Evolutionary conservation across 2,797 vertebrate species (phyloP), one percentile per base, ranked within the genome.

Genomic region (Danio kyathit): DNA sequence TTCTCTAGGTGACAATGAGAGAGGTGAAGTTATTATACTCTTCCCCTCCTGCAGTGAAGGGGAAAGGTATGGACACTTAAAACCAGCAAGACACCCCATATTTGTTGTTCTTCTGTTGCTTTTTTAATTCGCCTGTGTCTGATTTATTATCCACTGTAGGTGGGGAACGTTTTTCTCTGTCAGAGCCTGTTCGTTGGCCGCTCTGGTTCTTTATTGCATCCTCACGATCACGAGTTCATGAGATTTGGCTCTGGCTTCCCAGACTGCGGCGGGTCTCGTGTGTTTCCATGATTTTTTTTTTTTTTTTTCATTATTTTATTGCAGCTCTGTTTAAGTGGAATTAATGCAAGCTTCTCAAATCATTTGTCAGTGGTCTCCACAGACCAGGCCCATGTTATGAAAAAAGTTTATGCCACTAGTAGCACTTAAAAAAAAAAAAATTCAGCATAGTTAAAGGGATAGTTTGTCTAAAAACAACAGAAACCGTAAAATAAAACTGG

Each of bases 1-100:
- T 94, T 91, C 94, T 94, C 94, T 93, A 87, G 94, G 94, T 82
- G 93, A 92, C 92, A 91, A 94, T 95, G 93, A 94, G 91, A 89
- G 91, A 91, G 90, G 88, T 89, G 90, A 91, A 92, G 94, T 94
- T 95, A 95, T 95, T 95, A 93, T 94, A 91, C 92, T 92, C 90
- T 89, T 90, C 90, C 93, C 92, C 94, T 93, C 94, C 94, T 94
- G 94, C 89, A 66, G 94, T 90, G 94, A 90, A 86, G 93, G 90
- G 90, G 83, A 89, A 91, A 90, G 88, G 88, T 83, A 89, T 90
- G 91, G 90, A 94, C 93, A 92, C 93, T 94, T 85, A 93, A 87
- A 94, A 94, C 90, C 94, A 94, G 94, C 94, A 94, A 92, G 93
- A 93, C 90, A 89, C 90, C 89, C 89, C 86, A 83, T 94, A 91